Conservation (phyloP, 2,113 vertebrate genomes). For the Eubucco bourcierii region DNA sequence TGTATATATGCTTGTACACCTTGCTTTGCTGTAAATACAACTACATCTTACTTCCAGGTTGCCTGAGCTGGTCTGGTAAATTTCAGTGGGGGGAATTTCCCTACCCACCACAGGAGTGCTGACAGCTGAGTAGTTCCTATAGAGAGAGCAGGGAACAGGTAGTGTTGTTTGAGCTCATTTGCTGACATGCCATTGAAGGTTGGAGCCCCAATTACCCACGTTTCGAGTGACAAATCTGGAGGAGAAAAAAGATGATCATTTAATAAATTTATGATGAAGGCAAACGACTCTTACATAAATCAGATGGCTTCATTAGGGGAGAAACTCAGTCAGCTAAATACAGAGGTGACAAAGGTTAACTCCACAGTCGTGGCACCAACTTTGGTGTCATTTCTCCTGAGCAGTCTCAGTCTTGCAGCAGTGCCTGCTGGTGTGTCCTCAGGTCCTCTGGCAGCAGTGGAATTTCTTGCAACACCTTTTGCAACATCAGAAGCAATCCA, state of each 20-base stretch:
- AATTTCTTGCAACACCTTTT: not conserved
- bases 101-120: not conserved
- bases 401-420: not conserved
- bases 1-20: too few relatives aligned
- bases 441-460: not conserved
- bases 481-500: not conserved
- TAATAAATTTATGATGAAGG: conserved; percentile 78
- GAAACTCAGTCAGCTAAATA: conserved; percentile 24
- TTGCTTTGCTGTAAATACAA: too few relatives aligned
- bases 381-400: not conserved
- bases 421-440: not conserved
- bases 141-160: not conserved
- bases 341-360: conserved; percentile 62
- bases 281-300: conserved; percentile 67
- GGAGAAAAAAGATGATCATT: conserved; percentile 47
- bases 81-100: too few relatives aligned
- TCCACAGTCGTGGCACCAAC: not conserved
- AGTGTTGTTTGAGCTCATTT: not conserved
- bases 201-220: conserved; percentile 35
- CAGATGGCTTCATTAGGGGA: conserved; percentile 63
- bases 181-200: not conserved
- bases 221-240: conserved; percentile 61
- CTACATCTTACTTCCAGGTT: too few relatives aligned
- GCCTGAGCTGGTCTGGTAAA: too few relatives aligned
- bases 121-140: not conserved